Conservation (phyloP, 1,140 invertebrate genomes). For the Charaxes varanes region DNA sequence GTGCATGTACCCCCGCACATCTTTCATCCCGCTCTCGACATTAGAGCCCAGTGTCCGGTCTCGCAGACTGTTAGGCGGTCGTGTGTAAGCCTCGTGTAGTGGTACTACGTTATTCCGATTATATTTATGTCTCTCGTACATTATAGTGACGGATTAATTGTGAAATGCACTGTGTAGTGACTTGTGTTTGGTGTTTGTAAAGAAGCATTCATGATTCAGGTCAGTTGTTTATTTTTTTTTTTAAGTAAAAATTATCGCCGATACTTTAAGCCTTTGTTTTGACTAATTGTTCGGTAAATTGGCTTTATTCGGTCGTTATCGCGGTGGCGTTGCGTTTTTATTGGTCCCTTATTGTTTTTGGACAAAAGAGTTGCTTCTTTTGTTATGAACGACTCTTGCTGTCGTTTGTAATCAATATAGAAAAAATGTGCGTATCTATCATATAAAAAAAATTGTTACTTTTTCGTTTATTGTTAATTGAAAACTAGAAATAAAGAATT, state of each 20-base stretch:
- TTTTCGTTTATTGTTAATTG: no score
- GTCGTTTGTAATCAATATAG: no score
- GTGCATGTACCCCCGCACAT: slow-evolving; percentile 60
- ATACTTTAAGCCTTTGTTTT: slow-evolving; percentile 13
- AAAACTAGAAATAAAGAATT: no score
- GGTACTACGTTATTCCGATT: slow-evolving; percentile 31
- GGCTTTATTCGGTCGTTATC: slow-evolving; percentile 1
- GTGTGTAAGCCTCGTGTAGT: slow-evolving; percentile 42
- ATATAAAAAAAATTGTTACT: no score
- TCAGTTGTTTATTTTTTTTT: slow-evolving; percentile 30
- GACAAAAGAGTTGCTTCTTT: no score
- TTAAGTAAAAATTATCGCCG: slow-evolving; percentile 2
- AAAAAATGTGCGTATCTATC: no score
- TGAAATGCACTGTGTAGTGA: slow-evolving; percentile 64
- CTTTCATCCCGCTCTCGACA: slow-evolving; percentile 63
- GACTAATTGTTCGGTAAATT: slow-evolving; percentile 11
- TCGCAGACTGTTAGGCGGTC: slow-evolving; percentile 49
- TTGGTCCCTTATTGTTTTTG: slow-evolving; percentile 12
- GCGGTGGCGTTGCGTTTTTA: slow-evolving; percentile 12
- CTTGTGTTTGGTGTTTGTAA: slow-evolving; percentile 52
- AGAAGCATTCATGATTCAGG: slow-evolving; percentile 67
- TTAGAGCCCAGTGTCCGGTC: slow-evolving; percentile 60
- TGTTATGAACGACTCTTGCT: no score
- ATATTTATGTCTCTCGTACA: slow-evolving; percentile 43
- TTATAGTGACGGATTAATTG: slow-evolving; percentile 47